A percentile compares a stretch with the other conserved stretches of the same genome.
Evolutionary conservation across 2,113 vertebrate species (phyloP).

Genomic region (Eudyptes chrysolophus): DNA sequence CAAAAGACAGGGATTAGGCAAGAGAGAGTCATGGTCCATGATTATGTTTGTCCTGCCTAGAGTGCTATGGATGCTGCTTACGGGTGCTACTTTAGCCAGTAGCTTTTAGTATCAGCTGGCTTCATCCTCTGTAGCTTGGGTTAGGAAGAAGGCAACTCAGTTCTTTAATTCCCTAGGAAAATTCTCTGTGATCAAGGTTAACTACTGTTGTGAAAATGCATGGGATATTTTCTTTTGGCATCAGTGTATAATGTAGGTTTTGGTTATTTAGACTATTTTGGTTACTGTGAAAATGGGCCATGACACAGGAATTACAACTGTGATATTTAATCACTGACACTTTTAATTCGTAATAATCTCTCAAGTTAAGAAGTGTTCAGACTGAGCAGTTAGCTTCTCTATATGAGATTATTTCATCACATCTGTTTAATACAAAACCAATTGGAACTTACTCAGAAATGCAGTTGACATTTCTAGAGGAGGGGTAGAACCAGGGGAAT

Average conservation of each 20-base stretch:
- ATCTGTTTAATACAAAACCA: background rate
- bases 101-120: background rate
- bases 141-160: background rate
- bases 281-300: background rate
- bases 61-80: background rate
- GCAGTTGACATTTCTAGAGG: background rate
- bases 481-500: background rate
- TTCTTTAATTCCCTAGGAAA: background rate
- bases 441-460: background rate
- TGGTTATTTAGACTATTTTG: background rate
- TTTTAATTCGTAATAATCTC: background rate
- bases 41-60: background rate
- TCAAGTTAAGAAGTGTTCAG: background rate
- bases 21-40: too few species aligned
- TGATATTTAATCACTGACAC: background rate
- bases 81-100: background rate
- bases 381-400: background rate
- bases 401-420: background rate
- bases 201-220: background rate
- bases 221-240: background rate
- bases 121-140: background rate
- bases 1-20: background rate
- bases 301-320: background rate
- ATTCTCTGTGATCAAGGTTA: background rate
- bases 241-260: background rate